These are phyloP conservation scores for Drosophila sp. DNA, from an alignment of 1,140 invertebrate genomes.

Conservation along the genomic window DNA sequence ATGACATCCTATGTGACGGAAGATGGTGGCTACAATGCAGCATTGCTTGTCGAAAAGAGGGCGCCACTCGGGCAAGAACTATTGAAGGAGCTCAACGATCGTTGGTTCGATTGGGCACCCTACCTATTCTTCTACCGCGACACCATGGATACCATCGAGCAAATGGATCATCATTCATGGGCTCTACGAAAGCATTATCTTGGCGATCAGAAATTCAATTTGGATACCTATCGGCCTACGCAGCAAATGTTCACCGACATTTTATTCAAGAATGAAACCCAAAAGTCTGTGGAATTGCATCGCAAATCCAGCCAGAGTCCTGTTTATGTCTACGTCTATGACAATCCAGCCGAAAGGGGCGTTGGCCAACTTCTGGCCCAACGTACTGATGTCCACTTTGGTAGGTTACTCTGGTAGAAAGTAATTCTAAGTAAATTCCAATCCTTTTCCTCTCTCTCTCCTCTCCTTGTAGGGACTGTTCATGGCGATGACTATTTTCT, in stretches of 20 bases:
- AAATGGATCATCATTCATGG: slow-evolving; percentile 50
- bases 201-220: slow-evolving; percentile 36
- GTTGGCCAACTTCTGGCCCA: slow-evolving; percentile 31
- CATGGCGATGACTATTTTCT: slow-evolving; percentile 67
- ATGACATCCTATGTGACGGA: slow-evolving; percentile 84
- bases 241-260: slow-evolving; percentile 61
- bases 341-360: slow-evolving; percentile 56
- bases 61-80: slow-evolving; percentile 8
- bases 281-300: slow-evolving; percentile 47
- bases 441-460: neutral
- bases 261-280: slow-evolving; percentile 55
- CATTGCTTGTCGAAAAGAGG: slow-evolving; percentile 48
- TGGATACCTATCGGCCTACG: slow-evolving; percentile 48
- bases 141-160: slow-evolving; percentile 27
- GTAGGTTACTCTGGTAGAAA: slow-evolving; percentile 21
- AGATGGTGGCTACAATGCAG: slow-evolving; percentile 85
- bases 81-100: slow-evolving; percentile 46
- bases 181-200: slow-evolving; percentile 47
- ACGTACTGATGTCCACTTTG: slow-evolving; percentile 49
- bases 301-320: slow-evolving; percentile 33
- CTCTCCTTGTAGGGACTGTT: slow-evolving; percentile 43
- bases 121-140: slow-evolving; percentile 56
- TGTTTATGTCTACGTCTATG: slow-evolving; percentile 57
- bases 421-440: neutral
- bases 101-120: slow-evolving; percentile 55